Conservation (phyloP, 2,113 vertebrate genomes). For the Cariama cristata region DNA sequence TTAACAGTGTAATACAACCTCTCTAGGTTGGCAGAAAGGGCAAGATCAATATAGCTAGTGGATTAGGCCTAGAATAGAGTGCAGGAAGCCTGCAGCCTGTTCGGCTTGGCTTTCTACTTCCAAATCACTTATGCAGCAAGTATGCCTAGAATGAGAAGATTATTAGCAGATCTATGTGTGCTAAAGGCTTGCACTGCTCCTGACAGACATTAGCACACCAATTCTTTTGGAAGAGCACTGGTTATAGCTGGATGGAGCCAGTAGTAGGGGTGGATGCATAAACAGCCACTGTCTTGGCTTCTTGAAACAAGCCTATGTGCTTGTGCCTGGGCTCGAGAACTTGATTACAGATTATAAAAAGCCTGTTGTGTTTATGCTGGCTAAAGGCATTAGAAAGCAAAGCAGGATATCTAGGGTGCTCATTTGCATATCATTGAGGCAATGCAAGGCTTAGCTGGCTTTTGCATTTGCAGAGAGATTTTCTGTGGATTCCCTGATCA, state of each 20-base stretch:
- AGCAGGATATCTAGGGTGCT: conserved; percentile 59
- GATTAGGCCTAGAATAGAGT: conserved; percentile 56
- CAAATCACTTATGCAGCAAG: conserved; percentile 22
- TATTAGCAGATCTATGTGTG: not conserved
- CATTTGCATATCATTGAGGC: conserved; percentile 50
- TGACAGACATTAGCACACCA: not conserved
- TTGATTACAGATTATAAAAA: conserved; percentile 34
- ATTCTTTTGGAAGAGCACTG: not conserved
- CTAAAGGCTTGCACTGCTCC: not conserved
- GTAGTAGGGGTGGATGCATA: not conserved
- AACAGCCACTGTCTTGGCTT: not conserved
- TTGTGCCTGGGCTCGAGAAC: not conserved
- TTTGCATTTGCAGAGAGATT: conserved; percentile 39
- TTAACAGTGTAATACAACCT: conserved; percentile 56
- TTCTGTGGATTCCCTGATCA: conserved; percentile 30
- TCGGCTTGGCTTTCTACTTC: conserved; percentile 21
- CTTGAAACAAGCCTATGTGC: not conserved
- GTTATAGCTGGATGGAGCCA: not conserved
- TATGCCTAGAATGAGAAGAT: not conserved
- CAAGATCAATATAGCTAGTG: conserved; percentile 46
- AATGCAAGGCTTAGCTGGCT: conserved; percentile 40
- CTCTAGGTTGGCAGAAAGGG: conserved; percentile 48
- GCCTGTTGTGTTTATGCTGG: conserved; percentile 41
- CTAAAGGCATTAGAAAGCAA: conserved; percentile 51
- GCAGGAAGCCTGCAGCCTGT: conserved; percentile 13